Evolutionary conservation across 2,113 vertebrate species (phyloP).

Genomic region (Alligator sinensis): DNA sequence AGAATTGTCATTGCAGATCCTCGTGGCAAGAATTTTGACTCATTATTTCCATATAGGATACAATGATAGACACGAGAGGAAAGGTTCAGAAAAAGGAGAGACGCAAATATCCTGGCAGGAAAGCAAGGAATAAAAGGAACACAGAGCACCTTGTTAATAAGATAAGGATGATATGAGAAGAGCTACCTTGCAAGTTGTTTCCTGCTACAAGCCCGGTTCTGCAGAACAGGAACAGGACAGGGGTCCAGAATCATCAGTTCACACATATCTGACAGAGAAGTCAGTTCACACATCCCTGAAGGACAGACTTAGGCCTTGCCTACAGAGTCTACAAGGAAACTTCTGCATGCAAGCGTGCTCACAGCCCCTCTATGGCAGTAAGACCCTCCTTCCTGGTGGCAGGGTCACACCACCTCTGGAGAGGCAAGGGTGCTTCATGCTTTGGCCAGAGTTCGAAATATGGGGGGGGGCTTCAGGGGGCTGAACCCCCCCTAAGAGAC

Average conservation of each 20-base stretch:
- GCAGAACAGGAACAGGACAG: not conserved
- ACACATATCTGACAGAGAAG: not conserved
- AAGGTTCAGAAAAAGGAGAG: not conserved
- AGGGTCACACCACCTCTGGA: no score
- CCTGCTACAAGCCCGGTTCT: not conserved
- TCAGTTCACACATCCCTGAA: not conserved
- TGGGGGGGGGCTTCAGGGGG: no score
- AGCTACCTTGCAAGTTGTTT: not conserved
- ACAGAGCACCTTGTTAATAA: not conserved
- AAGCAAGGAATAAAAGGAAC: not conserved
- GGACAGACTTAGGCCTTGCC: not conserved
- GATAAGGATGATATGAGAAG: not conserved
- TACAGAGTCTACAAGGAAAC: no score
- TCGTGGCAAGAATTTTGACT: not conserved
- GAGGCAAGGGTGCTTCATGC: no score
- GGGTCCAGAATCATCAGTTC: not conserved
- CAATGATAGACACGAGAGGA: not conserved
- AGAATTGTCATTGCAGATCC: not conserved
- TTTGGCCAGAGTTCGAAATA: no score
- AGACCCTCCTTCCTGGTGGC: no score
- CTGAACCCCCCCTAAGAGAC: no score
- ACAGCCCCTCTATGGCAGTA: no score
- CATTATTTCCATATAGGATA: not conserved
- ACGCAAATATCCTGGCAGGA: not conserved
- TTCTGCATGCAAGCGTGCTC: no score